Conservation (phyloP, 2,113 vertebrate genomes). For the Zosterops borbonicus region DNA sequence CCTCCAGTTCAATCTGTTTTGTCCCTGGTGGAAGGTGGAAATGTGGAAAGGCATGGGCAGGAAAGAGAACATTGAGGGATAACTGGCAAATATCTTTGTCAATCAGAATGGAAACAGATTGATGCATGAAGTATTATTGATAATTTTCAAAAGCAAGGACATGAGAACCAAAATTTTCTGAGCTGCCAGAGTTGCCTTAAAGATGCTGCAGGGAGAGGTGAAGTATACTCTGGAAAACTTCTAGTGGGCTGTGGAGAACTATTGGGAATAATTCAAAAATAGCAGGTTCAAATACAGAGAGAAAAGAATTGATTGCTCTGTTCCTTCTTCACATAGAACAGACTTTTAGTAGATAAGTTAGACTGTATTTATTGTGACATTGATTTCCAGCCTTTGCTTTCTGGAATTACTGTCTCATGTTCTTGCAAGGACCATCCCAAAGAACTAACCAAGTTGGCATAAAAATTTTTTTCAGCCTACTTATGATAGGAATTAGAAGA, state of each 20-base stretch:
- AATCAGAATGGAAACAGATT: neutral
- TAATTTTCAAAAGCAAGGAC: neutral
- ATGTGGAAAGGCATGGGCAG: neutral
- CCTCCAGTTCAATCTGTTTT: neutral
- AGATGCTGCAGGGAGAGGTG: neutral
- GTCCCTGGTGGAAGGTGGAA: neutral
- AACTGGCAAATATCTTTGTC: neutral
- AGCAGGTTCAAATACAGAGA: neutral
- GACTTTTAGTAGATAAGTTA: neutral
- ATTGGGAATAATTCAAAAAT: neutral
- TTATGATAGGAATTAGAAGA: neutral
- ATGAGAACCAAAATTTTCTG: neutral
- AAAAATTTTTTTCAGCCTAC: neutral
- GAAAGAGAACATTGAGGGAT: neutral
- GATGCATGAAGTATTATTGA: neutral
- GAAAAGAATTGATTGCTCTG: neutral
- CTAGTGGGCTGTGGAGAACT: neutral
- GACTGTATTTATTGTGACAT: neutral
- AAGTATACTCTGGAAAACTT: neutral
- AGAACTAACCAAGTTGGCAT: neutral
- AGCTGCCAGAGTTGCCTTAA: neutral
- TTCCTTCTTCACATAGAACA: neutral
- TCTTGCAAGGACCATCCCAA: neutral
- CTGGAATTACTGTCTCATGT: neutral
- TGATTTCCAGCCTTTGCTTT: neutral